Percentiles rank a stretch among this genome's conserved stretches.
phyloP scores from a whole-genome alignment of 2,888 invertebrate species.

The Mythimna pallens region DNA sequence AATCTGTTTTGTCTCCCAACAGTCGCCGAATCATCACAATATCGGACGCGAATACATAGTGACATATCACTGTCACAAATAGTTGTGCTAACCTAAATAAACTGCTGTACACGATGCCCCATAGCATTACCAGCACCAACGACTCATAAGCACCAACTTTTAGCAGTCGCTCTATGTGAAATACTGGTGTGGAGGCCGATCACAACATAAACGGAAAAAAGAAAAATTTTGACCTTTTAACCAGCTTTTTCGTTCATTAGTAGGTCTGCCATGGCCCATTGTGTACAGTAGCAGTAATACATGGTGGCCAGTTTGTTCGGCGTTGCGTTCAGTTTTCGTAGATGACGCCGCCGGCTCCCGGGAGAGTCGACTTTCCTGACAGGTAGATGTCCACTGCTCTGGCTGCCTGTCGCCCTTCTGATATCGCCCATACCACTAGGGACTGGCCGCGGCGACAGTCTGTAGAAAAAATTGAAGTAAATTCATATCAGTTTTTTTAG shows the following conservation, averaged over 20 bases:
- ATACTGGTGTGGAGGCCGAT: too few relatives aligned
- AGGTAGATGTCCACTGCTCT: conserved; percentile 97
- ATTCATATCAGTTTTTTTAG: too few relatives aligned
- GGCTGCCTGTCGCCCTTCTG: conserved; percentile 99
- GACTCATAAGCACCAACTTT: neutral
- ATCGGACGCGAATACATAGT: conserved; percentile 55
- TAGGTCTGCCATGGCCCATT: conserved; percentile 16
- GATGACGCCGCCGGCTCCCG: conserved; percentile 98
- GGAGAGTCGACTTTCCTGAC: conserved; percentile 94
- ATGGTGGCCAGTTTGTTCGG: conserved; percentile 10
- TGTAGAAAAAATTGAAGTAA: conserved; percentile 71
- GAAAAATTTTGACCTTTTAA: neutral
- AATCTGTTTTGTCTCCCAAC: neutral
- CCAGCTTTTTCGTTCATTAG: neutral
- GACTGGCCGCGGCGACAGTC: conserved; percentile 99
- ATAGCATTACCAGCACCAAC: neutral
- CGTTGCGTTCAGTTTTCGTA: conserved; percentile 74
- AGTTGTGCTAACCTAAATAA: conserved; percentile 54
- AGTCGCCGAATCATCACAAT: conserved; percentile 42
- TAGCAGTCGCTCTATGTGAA: too few relatives aligned
- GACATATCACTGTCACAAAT: conserved; percentile 48
- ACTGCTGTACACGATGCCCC: conserved; percentile 43
- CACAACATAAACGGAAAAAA: neutral
- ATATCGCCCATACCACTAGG: conserved; percentile 99
- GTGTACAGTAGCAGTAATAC: conserved; percentile 50